These are phyloP conservation scores for Hozukius guyotensis DNA, from an alignment of 2,797 vertebrate species.

Conservation along the genomic window DNA sequence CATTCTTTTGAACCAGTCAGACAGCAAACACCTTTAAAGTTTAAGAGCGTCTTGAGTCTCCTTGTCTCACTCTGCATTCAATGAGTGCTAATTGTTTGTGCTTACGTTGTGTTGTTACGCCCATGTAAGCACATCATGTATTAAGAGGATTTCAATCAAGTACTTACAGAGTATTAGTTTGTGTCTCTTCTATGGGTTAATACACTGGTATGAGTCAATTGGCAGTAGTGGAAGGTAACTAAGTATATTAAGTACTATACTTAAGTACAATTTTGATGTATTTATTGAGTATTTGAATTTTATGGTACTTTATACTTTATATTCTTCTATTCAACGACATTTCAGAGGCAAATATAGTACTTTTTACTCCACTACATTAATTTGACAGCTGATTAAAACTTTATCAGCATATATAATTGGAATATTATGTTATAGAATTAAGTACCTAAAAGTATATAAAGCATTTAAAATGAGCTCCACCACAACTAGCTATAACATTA, in stretches of 20 bases:
- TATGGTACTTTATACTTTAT: neutral
- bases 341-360: neutral
- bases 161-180: conserved; percentile 21
- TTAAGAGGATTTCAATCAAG: conserved; percentile 52
- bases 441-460: neutral
- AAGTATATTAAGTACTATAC: neutral
- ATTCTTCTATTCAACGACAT: neutral
- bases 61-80: neutral
- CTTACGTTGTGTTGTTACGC: conserved; percentile 23
- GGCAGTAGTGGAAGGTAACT: neutral
- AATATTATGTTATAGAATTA: neutral
- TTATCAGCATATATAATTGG: neutral
- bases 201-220: neutral
- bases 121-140: conserved; percentile 29
- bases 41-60: neutral
- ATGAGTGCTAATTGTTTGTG: neutral
- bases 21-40: conserved; percentile 1
- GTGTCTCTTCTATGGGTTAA: neutral
- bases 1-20: neutral
- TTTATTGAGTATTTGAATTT: neutral
- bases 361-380: neutral
- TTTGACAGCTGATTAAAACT: neutral
- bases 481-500: neutral
- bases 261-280: neutral
- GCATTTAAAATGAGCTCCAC: neutral